A percentile compares a stretch with the other conserved stretches of the same genome.
These are phyloP conservation scores for Dasypolia templi DNA, from an alignment of 2,888 invertebrate genomes.

Conservation along the genomic window DNA sequence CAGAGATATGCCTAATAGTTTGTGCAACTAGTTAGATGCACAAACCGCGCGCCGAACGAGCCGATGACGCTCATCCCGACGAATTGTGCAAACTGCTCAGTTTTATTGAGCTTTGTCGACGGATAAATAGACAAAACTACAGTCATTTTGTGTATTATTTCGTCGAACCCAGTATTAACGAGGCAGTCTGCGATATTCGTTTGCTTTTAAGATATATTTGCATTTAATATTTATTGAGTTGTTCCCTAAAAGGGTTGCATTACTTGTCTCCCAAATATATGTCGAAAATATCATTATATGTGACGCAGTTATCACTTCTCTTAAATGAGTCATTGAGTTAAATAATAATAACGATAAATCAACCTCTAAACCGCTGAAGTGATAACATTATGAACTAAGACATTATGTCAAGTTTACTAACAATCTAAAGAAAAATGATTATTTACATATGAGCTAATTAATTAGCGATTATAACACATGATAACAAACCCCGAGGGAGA, in stretches of 20 bases:
- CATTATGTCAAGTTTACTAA: slow-evolving; percentile 31
- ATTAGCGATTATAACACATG: neutral
- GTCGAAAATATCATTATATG: too few species aligned
- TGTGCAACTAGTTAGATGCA: neutral
- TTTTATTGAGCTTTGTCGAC: neutral
- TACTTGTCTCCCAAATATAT: too few species aligned
- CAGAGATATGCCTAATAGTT: neutral
- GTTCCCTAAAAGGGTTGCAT: too few species aligned
- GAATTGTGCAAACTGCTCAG: neutral
- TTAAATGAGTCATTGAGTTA: slow-evolving; percentile 11
- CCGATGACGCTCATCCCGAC: too few species aligned
- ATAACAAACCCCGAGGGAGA: slow-evolving; percentile 5
- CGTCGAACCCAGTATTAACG: too few species aligned
- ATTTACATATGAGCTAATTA: slow-evolving; percentile 19
- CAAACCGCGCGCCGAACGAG: neutral
- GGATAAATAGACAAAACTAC: too few species aligned
- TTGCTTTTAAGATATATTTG: too few species aligned
- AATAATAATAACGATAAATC: neutral
- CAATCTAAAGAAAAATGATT: slow-evolving; percentile 5
- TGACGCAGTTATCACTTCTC: neutral
- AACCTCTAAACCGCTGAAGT: slow-evolving; percentile 24
- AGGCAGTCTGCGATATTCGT: too few species aligned
- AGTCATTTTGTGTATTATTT: too few species aligned
- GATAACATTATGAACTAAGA: slow-evolving; percentile 34
- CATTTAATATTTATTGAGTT: too few species aligned